Conservation (phyloP, 2,888 invertebrate genomes). For the Apamea epomidion region DNA sequence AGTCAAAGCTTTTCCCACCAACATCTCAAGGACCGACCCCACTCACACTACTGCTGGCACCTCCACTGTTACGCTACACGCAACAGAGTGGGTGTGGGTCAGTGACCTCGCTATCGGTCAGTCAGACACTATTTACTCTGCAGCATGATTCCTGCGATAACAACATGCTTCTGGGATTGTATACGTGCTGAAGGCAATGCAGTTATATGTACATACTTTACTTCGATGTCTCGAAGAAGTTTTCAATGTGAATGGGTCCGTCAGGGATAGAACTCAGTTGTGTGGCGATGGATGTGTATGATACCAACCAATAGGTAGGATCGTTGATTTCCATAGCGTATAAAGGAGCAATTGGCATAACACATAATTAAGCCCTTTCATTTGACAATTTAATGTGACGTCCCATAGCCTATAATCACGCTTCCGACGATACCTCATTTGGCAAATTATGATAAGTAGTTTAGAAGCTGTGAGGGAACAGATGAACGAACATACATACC, state of each 20-base stretch:
- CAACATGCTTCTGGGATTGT: constrained; percentile 44
- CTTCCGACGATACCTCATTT: no score
- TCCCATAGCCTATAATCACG: no score
- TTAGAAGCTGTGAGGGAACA: no score
- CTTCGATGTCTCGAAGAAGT: not conserved
- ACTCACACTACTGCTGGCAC: constrained; percentile 41
- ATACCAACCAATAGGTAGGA: not conserved
- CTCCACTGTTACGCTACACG: not conserved
- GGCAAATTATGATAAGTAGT: no score
- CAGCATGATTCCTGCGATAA: constrained; percentile 61
- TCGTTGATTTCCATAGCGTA: not conserved
- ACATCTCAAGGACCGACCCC: constrained; percentile 19
- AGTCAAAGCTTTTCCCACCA: not conserved
- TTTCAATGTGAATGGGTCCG: not conserved
- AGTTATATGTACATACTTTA: not conserved
- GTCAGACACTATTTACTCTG: constrained; percentile 63
- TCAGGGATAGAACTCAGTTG: not conserved
- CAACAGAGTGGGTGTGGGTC: constrained; percentile 53
- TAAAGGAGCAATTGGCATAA: no score
- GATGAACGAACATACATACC: no score
- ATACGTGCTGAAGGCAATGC: constrained; percentile 11
- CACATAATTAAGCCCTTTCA: no score
- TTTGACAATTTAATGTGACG: no score
- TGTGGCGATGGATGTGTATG: not conserved
- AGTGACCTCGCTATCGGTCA: constrained; percentile 66